These are phyloP conservation scores for Molorchus minor DNA, from an alignment of 2,888 invertebrate species.

Conservation along the genomic window DNA sequence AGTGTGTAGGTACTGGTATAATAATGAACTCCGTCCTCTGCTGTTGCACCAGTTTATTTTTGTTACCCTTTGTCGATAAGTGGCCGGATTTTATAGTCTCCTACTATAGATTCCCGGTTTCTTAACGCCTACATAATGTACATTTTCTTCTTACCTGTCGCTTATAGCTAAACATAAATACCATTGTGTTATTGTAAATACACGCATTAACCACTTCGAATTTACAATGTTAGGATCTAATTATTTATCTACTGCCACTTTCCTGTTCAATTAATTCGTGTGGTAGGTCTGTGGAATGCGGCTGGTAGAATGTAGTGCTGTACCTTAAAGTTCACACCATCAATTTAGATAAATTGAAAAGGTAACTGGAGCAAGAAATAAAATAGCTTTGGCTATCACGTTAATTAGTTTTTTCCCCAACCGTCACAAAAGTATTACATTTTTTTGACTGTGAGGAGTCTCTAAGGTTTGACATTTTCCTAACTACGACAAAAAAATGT, in stretches of 20 bases:
- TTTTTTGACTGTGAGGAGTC: no score
- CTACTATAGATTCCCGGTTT: slow-evolving; percentile 9
- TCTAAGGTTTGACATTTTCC: no score
- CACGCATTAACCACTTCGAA: not conserved
- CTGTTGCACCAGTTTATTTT: slow-evolving; percentile 9
- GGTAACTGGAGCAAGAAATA: not conserved
- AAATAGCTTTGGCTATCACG: no score
- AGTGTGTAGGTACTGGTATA: not conserved
- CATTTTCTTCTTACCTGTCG: slow-evolving; percentile 2
- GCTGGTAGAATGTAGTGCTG: not conserved
- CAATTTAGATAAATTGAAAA: not conserved
- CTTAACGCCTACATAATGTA: slow-evolving; percentile 15
- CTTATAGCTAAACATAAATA: not conserved
- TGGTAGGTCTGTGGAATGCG: not conserved
- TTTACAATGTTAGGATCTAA: not conserved
- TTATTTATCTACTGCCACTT: slow-evolving; percentile 7
- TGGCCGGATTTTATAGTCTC: not conserved
- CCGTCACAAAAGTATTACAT: no score
- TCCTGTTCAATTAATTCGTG: not conserved
- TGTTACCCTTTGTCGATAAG: slow-evolving; percentile 4
- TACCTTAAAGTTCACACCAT: no score
- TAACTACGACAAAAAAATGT: no score
- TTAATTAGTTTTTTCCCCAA: no score
- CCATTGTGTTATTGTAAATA: not conserved
- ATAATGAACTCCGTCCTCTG: slow-evolving; percentile 6